Percentiles rank a stretch among this genome's conserved stretches.
These are phyloP conservation scores for Phrynocephalus guinanensis DNA, from an alignment of 2,797 vertebrate species.

Conservation along the genomic window DNA sequence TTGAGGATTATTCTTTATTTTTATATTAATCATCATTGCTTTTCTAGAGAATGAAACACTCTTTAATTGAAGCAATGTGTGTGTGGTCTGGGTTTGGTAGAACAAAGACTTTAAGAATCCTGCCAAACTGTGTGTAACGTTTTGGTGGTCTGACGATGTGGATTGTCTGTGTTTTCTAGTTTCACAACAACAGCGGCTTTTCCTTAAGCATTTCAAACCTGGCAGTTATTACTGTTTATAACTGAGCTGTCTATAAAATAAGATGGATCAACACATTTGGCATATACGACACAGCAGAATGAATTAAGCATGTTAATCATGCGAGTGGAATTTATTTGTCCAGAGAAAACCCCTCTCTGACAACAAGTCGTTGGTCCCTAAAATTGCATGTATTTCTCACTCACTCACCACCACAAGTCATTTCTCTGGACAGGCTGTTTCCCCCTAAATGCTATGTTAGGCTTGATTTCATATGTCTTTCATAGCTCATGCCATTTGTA, in stretches of 20 bases:
- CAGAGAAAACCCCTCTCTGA: slow-evolving; percentile 53
- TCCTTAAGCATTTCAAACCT: slow-evolving; percentile 69
- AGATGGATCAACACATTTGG: slow-evolving; percentile 67
- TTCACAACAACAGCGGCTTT: slow-evolving; percentile 77
- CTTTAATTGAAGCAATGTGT: slow-evolving; percentile 67
- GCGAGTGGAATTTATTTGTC: slow-evolving; percentile 30
- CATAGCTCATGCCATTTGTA: slow-evolving; percentile 65
- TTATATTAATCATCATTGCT: slow-evolving; percentile 54
- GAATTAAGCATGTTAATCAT: slow-evolving; percentile 60
- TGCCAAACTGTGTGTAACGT: slow-evolving; percentile 75
- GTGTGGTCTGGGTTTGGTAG: slow-evolving; percentile 77
- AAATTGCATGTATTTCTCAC: slow-evolving; percentile 51
- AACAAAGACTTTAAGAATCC: slow-evolving; percentile 70
- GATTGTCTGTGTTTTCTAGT: slow-evolving; percentile 70
- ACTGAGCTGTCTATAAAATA: slow-evolving; percentile 63
- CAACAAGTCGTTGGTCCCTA: slow-evolving; percentile 48
- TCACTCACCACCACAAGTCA: slow-evolving; percentile 55
- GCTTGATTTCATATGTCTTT: slow-evolving; percentile 69
- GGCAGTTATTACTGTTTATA: slow-evolving; percentile 65
- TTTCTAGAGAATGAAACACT: slow-evolving; percentile 68
- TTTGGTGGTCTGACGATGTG: slow-evolving; percentile 77
- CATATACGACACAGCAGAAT: slow-evolving; percentile 48
- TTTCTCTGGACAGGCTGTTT: slow-evolving; percentile 61
- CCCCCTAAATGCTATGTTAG: slow-evolving; percentile 64
- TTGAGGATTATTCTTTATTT: slow-evolving; percentile 71